Percentiles rank a stretch among this genome's conserved stretches.
These are phyloP conservation scores for Grus americana DNA, from an alignment of 2,113 vertebrate genomes.

Conservation along the genomic window DNA sequence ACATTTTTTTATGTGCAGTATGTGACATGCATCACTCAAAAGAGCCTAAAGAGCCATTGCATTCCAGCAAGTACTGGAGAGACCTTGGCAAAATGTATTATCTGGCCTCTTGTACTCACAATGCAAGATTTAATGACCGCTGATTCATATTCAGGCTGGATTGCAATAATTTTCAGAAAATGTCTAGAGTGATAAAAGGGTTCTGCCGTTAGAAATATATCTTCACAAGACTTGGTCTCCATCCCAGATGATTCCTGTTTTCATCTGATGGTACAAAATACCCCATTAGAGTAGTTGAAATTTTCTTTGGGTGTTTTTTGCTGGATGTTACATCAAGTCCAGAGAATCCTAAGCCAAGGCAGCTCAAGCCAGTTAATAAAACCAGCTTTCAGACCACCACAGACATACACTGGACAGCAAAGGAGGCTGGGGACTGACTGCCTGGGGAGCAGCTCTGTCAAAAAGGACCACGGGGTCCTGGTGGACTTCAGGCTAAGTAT, in stretches of 20 bases:
- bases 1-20: background rate
- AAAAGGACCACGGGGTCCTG: background rate
- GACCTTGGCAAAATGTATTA: constrained; percentile 37
- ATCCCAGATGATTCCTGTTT: background rate
- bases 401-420: background rate
- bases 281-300: background rate
- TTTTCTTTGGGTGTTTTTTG: constrained; percentile 19
- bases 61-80: constrained; percentile 18
- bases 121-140: constrained; percentile 41
- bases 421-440: background rate
- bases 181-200: constrained; percentile 21
- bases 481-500: background rate
- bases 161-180: constrained; percentile 44
- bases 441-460: background rate
- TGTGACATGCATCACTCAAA: constrained; percentile 35
- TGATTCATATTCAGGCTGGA: constrained; percentile 35
- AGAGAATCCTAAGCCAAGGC: background rate
- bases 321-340: background rate
- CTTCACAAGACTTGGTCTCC: background rate
- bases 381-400: background rate
- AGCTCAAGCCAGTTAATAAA: background rate
- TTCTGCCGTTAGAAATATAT: constrained; percentile 10
- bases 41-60: background rate
- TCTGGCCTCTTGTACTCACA: constrained; percentile 11
- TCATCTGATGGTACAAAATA: constrained; percentile 15